Percentiles rank a stretch among this genome's conserved stretches.
Conservation (phyloP, 2,113 vertebrate species). For the Vulpes vulpes region DNA sequence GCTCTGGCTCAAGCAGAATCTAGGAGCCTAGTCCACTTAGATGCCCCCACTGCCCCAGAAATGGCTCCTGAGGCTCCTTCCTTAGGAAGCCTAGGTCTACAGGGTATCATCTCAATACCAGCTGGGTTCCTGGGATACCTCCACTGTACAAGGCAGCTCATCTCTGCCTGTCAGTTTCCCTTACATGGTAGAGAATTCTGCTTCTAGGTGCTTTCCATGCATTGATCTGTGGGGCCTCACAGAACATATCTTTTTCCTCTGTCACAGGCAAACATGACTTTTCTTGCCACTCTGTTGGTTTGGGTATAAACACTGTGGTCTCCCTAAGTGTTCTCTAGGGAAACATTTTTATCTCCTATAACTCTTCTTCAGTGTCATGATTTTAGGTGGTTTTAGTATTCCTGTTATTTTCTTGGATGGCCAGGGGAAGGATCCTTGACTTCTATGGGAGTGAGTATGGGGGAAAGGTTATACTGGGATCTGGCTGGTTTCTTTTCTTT, state of each 20-base stretch:
- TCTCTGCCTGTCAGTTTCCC: not conserved
- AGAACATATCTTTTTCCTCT: not conserved
- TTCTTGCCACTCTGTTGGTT: not conserved
- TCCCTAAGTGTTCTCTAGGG: not conserved
- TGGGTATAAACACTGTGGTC: not conserved
- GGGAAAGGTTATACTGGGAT: not conserved
- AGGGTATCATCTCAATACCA: not conserved
- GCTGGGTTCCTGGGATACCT: not conserved
- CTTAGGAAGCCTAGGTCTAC: not conserved
- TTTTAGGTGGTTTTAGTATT: not conserved
- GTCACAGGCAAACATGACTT: slow-evolving; percentile 1
- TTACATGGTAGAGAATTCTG: not conserved
- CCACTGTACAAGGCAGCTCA: not conserved
- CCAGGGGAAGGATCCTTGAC: slow-evolving; percentile 1
- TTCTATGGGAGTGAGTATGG: not conserved
- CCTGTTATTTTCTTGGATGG: slow-evolving; percentile 10
- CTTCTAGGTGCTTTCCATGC: not conserved
- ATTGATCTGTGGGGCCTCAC: not conserved
- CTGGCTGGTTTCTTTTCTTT: not conserved
- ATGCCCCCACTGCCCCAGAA: not conserved
- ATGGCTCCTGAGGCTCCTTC: not conserved
- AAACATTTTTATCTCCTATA: slow-evolving; percentile 10
- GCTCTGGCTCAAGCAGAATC: slow-evolving; percentile 41
- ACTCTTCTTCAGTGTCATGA: not conserved
- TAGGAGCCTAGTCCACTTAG: not conserved